These are phyloP conservation scores for Silurus meridionalis DNA, from an alignment of 2,113 vertebrate genomes.

Conservation along the genomic window DNA sequence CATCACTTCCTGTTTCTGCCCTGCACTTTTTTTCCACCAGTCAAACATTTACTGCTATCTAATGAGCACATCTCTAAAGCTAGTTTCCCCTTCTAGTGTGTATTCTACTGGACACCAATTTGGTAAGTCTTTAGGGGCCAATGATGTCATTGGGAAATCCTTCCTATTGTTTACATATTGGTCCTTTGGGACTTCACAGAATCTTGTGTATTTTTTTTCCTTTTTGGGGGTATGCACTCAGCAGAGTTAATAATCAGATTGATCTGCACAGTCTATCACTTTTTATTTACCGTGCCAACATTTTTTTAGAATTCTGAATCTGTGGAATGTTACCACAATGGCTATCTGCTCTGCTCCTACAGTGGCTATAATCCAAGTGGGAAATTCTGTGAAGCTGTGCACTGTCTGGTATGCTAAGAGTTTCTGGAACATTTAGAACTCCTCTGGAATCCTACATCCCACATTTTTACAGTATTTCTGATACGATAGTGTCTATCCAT, in stretches of 20 bases:
- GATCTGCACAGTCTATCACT: not conserved
- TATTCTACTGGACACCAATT: not conserved
- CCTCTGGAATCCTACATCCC: not conserved
- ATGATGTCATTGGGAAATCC: not conserved
- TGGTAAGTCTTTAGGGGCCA: not conserved
- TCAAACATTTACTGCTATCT: not conserved
- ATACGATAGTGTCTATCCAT: not conserved
- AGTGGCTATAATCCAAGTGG: not conserved
- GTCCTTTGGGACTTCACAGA: not conserved
- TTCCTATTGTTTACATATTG: not conserved
- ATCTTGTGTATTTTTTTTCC: not conserved
- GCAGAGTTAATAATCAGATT: not conserved
- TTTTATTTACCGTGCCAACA: not conserved
- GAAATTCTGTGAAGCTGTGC: not conserved
- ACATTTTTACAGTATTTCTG: not conserved
- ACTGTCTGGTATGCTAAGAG: not conserved
- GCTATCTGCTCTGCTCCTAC: not conserved
- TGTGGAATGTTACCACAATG: not conserved
- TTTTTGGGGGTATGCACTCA: not conserved
- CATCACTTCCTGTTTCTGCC: not conserved
- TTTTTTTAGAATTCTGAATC: not conserved
- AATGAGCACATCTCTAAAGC: not conserved
- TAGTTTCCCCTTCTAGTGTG: not conserved
- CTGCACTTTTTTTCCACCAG: not conserved
- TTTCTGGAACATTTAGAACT: not conserved